Conservation (phyloP, 2,113 vertebrate genomes). For the Reinhardtius hippoglossoides region DNA sequence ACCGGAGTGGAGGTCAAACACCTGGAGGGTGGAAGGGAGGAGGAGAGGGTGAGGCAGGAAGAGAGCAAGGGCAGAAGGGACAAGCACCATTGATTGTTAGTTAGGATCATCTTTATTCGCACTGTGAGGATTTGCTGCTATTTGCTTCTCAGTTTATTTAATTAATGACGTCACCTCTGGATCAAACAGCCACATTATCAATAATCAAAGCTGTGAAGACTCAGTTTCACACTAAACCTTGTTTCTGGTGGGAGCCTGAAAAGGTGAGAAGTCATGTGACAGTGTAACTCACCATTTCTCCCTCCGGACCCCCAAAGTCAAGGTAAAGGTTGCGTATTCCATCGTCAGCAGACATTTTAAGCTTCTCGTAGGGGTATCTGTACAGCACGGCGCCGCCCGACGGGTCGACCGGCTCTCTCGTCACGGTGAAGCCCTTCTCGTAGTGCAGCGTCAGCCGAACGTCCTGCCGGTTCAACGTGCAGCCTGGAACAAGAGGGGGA, state of each 20-base stretch:
- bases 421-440: conserved; percentile 93
- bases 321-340: conserved; percentile 93
- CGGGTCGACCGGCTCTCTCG: conserved; percentile 80
- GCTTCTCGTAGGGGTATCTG: conserved; percentile 94
- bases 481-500: conserved; percentile 80
- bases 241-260: not conserved
- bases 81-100: too few relatives aligned
- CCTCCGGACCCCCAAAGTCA: conserved; percentile 95
- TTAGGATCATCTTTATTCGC: too few relatives aligned
- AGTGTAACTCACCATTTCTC: conserved; percentile 88
- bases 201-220: too few relatives aligned
- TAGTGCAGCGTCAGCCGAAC: conserved; percentile 93
- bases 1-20: conserved; percentile 93
- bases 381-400: conserved; percentile 81
- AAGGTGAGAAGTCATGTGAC: not conserved
- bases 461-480: conserved; percentile 88
- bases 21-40: conserved; percentile 71
- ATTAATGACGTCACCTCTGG: too few relatives aligned
- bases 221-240: too few relatives aligned
- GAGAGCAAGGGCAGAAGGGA: not conserved
- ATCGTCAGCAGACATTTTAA: conserved; percentile 94
- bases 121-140: too few relatives aligned
- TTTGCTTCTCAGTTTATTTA: too few relatives aligned
- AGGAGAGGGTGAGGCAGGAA: not conserved
- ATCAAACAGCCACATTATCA: too few relatives aligned